Conservation (phyloP, 1,140 invertebrate species). For the Acromyrmex heyeri region DNA sequence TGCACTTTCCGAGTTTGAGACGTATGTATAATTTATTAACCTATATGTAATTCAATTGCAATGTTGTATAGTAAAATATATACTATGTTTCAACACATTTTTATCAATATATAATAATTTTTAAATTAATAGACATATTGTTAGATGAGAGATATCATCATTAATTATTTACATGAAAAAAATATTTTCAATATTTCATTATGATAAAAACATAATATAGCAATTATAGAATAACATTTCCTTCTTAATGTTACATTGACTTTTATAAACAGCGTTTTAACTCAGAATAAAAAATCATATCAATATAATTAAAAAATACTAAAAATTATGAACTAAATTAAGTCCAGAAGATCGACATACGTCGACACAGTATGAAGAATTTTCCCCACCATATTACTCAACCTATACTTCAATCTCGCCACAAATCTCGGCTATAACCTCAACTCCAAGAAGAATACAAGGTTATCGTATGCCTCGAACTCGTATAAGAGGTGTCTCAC, state of each 20-base stretch:
- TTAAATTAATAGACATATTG: not conserved
- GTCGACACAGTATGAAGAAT: not conserved
- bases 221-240: not conserved
- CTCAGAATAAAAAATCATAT: not conserved
- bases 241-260: not conserved
- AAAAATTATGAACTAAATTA: conserved; percentile 24
- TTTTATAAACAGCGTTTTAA: not conserved
- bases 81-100: not conserved
- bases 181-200: not conserved
- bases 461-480: not conserved
- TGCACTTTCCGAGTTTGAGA: not conserved
- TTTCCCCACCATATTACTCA: not conserved
- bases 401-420: not conserved
- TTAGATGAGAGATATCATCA: not conserved
- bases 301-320: not conserved
- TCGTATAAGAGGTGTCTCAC: not conserved
- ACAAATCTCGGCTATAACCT: too few relatives aligned
- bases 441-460: not conserved
- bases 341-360: conserved; percentile 20
- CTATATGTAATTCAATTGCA: not conserved
- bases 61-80: not conserved
- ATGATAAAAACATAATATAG: not conserved
- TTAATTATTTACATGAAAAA: not conserved
- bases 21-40: conserved; percentile 64
- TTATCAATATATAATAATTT: not conserved